These are phyloP conservation scores for Peucedramus taeniatus DNA, from an alignment of 2,113 vertebrate genomes.

Conservation along the genomic window DNA sequence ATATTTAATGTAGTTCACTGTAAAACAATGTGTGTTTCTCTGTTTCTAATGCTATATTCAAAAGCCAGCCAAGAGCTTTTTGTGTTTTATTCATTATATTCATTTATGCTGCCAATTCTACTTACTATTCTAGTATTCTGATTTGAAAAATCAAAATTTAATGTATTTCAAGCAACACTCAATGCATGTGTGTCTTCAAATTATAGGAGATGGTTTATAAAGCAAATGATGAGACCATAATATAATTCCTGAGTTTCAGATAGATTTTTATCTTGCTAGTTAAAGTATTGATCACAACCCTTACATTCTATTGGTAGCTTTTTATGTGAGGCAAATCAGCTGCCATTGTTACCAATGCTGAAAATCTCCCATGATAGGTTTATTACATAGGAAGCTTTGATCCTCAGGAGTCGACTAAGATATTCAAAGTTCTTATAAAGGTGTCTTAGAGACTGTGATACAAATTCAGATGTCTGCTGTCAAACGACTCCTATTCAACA, in stretches of 20 bases:
- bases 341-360: background rate
- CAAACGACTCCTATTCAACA: conserved; percentile 50
- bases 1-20: conserved; percentile 21
- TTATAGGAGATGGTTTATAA: background rate
- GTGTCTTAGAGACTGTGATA: conserved; percentile 44
- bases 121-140: background rate
- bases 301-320: background rate
- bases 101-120: conserved; percentile 55
- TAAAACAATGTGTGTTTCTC: conserved; percentile 37
- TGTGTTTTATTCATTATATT: conserved; percentile 35
- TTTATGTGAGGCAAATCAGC: background rate
- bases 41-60: conserved; percentile 23
- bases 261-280: background rate
- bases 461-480: conserved; percentile 55
- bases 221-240: background rate
- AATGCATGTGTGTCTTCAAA: background rate
- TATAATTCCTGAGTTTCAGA: background rate
- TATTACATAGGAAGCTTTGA: conserved; percentile 27
- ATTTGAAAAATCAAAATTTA: conserved; percentile 8
- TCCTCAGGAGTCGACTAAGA: conserved; percentile 32
- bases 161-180: background rate
- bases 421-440: conserved; percentile 31
- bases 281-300: conserved; percentile 35
- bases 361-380: background rate
- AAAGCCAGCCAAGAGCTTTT: conserved; percentile 37